These are phyloP conservation scores for Strongylocentrotus purpuratus DNA, from an alignment of 35 echinoderm and acorn worm species.

Conservation along the genomic window DNA sequence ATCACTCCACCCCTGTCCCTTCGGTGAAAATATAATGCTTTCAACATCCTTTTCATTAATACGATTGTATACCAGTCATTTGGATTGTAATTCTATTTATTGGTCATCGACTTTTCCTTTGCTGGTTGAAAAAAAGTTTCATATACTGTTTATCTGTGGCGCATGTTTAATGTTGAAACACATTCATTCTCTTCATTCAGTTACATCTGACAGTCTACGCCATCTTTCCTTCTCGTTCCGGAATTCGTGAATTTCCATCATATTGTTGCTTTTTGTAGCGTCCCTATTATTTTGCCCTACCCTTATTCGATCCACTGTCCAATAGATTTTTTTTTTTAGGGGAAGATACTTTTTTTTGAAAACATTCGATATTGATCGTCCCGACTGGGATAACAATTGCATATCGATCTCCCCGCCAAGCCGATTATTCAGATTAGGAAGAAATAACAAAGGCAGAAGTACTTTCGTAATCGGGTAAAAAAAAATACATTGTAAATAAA, in stretches of 20 bases:
- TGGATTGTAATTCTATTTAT: no score
- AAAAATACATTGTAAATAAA: not conserved
- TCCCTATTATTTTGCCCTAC: not conserved
- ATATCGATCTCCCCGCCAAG: not conserved
- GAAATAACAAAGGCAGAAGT: not conserved
- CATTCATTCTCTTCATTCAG: not conserved
- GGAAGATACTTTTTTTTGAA: not conserved
- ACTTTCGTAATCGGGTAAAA: not conserved
- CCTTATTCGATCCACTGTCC: not conserved
- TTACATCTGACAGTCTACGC: not conserved
- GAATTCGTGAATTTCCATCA: not conserved
- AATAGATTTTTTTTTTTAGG: not conserved
- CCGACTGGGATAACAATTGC: not conserved
- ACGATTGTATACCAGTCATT: no score
- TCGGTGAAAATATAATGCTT: no score
- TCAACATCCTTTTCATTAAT: no score
- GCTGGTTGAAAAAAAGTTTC: no score
- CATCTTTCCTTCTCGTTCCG: not conserved
- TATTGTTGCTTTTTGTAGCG: not conserved
- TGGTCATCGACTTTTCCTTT: no score
- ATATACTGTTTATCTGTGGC: no score
- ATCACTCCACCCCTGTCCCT: no score
- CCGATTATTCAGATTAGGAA: not conserved
- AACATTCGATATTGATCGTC: constrained; percentile 1
- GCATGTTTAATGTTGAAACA: no score